phyloP scores from a whole-genome alignment of 2,888 invertebrate species.

The Lacanobia wlatinum region DNA sequence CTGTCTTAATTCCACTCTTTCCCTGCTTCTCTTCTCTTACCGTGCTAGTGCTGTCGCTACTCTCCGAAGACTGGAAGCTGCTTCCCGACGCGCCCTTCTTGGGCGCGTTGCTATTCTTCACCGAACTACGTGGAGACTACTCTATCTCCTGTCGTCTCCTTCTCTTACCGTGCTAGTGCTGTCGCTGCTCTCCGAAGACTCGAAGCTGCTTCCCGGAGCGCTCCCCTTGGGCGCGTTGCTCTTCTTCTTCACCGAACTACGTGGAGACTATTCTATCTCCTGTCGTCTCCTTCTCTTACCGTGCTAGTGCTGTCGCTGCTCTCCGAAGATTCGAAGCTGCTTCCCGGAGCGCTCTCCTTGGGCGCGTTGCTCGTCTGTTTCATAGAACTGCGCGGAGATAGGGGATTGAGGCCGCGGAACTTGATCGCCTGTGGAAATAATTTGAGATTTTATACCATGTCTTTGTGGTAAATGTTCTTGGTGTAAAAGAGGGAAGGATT shows the following conservation, averaged over 20 bases:
- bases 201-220: conserved; percentile 88
- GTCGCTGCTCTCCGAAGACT: conserved; percentile 88
- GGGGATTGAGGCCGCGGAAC: conserved; percentile 95
- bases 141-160: too few relatives aligned
- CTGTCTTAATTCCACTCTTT: too few relatives aligned
- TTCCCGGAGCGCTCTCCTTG: conserved; percentile 84
- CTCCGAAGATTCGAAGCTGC: conserved; percentile 88
- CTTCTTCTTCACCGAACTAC: conserved; percentile 92
- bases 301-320: conserved; percentile 86
- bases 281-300: conserved; percentile 66
- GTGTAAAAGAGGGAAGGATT: too few relatives aligned
- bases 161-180: conserved; percentile 81
- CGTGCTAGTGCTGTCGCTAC: conserved; percentile 85
- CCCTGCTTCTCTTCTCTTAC: conserved; percentile 67
- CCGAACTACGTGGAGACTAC: conserved; percentile 92
- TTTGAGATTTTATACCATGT: too few relatives aligned
- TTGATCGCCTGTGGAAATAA: conserved; percentile 94
- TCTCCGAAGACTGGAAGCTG: conserved; percentile 88
- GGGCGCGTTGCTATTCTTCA: conserved; percentile 85
- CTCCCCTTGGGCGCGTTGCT: conserved; percentile 79
- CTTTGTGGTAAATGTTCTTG: too few relatives aligned
- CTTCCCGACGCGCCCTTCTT: conserved; percentile 85
- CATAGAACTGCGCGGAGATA: conserved; percentile 92
- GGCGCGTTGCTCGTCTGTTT: conserved; percentile 80
- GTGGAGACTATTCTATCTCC: conserved; percentile 88